These are phyloP conservation scores for Drosophila micromelanica DNA, from an alignment of 1,140 invertebrate species.

Conservation along the genomic window DNA sequence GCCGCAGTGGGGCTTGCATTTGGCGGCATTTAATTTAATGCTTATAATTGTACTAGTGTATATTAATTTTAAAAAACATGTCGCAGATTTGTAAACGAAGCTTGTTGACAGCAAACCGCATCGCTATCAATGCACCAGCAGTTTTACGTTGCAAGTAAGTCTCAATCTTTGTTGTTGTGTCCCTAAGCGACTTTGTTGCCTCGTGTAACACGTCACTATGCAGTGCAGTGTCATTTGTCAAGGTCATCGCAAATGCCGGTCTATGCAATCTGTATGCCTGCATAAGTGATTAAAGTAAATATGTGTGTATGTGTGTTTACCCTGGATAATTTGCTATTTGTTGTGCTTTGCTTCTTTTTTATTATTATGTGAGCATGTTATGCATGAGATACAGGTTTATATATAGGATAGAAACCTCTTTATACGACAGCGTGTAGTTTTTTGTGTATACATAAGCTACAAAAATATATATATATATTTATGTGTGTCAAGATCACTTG, in stretches of 20 bases:
- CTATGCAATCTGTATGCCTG: slow-evolving; percentile 1
- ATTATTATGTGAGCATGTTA: slow-evolving; percentile 55
- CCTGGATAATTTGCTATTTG: slow-evolving; percentile 39
- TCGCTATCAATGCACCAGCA: slow-evolving; percentile 46
- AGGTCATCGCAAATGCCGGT: slow-evolving; percentile 74
- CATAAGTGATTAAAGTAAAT: slow-evolving; percentile 30
- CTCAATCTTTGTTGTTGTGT: background rate
- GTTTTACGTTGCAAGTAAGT: slow-evolving; percentile 67
- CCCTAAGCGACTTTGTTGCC: slow-evolving; percentile 16
- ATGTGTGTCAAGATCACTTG: too few species aligned
- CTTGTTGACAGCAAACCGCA: slow-evolving; percentile 59
- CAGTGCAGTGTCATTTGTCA: slow-evolving; percentile 73
- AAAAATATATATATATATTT: too few species aligned
- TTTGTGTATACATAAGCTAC: too few species aligned
- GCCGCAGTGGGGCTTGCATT: slow-evolving; percentile 23
- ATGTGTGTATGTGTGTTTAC: slow-evolving; percentile 26
- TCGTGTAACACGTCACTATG: slow-evolving; percentile 55
- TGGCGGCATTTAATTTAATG: slow-evolving; percentile 50
- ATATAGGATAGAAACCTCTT: background rate
- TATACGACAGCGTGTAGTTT: too few species aligned
- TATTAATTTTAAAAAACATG: slow-evolving; percentile 45
- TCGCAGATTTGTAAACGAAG: slow-evolving; percentile 67
- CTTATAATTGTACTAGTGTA: slow-evolving; percentile 26
- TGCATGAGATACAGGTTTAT: background rate
- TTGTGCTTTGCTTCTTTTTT: slow-evolving; percentile 16